Base-by-base conservation (phyloP, 1,140 invertebrate genomes). In the Achatina immaculata region DNA sequence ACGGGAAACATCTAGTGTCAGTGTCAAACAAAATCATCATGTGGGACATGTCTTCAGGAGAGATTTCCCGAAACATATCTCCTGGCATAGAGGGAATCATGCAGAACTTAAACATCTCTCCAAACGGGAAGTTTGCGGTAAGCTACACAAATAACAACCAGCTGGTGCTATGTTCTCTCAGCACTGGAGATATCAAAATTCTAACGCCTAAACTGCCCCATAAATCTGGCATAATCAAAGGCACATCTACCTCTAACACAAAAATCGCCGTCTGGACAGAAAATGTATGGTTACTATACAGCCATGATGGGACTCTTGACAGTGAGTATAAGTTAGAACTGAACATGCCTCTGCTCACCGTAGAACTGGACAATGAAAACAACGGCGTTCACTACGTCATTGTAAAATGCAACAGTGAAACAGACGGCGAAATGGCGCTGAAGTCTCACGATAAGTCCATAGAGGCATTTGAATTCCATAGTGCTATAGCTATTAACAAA, bases 11-110 rank as follows among this genome's bases (percentile, higher is more conserved):
- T 91, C 95, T 99, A 62, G 95, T 99, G 0, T 98, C 97, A 7
- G 97, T 98, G 86, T 99, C 97, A 0, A 99, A 99, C 88, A 94
- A 96, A 88, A 97, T 99, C 84, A 97, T 99, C 81, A 98, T 98
- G 21, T 99, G 97, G 95, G 98, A 99, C 92, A 91, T 99, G 21
- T 81, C 78, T 16, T 90, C 88, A 11, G 90, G 89, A 21, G 90
- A 90, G 38, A 85, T 91, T 0, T 88, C 91, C 55, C 42, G 90
- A 74, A 86, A 85, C 48, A 95, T 99, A 0, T 96, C 96, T 92
- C 97, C 97, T 0, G 96, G 96, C 65, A 94, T 99, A 34, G 89
- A 92, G 78, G 97, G 97, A 51, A 98, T 99, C 85, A 97, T 99
- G 95, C 96, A 98, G 90, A 95, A 96, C 86, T 91, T 99, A 69